A percentile compares a stretch with the other conserved stretches of the same genome.
phyloP scores from a whole-genome alignment of 92 coral and sea anemone genomes.

The Hydrozoanthus gracilis region DNA sequence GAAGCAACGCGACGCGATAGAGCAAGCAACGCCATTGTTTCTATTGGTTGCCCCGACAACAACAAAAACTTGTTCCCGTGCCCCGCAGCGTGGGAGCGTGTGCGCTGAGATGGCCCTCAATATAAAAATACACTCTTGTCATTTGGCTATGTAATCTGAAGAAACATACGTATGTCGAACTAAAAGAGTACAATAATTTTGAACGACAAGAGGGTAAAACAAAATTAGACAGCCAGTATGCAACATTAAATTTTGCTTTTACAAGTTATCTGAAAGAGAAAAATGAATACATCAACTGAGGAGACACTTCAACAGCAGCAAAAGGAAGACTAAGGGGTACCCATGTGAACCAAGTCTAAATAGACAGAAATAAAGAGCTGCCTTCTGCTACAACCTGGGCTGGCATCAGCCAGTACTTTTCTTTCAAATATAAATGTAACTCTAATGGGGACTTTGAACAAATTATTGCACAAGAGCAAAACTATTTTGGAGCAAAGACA shows the following conservation, averaged over 20 bases:
- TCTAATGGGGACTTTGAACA: neutral
- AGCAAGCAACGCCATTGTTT: too few species aligned
- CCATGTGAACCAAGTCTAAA: conserved; percentile 57
- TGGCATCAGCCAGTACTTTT: conserved; percentile 57
- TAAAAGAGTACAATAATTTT: conserved; percentile 49
- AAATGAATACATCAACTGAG: conserved; percentile 49
- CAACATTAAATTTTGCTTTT: conserved; percentile 62
- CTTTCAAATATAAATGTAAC: conserved; percentile 6
- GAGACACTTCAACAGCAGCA: conserved; percentile 46
- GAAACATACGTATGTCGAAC: conserved; percentile 29
- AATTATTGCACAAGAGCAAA: conserved; percentile 31
- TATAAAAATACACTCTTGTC: conserved; percentile 63
- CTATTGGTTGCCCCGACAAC: too few species aligned
- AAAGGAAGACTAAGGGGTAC: conserved; percentile 61
- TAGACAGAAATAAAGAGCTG: conserved; percentile 57
- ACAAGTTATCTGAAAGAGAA: conserved; percentile 49
- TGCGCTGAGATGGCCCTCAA: conserved; percentile 76
- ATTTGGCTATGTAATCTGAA: conserved; percentile 40
- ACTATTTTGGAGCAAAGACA: neutral
- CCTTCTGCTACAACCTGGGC: conserved; percentile 42
- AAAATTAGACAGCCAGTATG: conserved; percentile 62
- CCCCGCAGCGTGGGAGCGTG: too few species aligned
- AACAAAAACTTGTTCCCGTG: too few species aligned
- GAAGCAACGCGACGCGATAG: too few species aligned
- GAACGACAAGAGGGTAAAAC: conserved; percentile 77